Base-by-base conservation (phyloP, 2,888 invertebrate species). In the Heterodera filipjevi region DNA sequence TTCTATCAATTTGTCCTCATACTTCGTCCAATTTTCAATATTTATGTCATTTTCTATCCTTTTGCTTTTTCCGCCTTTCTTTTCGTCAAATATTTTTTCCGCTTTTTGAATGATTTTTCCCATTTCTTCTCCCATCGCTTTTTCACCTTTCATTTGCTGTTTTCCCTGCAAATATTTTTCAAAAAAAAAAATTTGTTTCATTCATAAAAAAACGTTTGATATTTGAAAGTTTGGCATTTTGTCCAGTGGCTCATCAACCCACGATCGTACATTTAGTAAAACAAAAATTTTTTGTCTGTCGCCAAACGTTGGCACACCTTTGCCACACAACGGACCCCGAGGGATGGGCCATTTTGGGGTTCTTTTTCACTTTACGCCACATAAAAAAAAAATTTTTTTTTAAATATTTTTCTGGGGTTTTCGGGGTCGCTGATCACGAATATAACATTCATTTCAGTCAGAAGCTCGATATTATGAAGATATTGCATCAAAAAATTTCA, bases 201-300 rank as follows among this genome's bases (percentile, higher is more conserved):
- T 59, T 59, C 27, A 59, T n/a, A 59, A 59, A 59, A 59, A 59
- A 22, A 27, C 27, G 22, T 27, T 27, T 27, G n/a, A 27, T 27
- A 59, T 27, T 59, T 59, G 59, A 59, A 59, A 27, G 59, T 59
- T 59, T 59, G 59, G 27, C 59, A 59, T 59, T 59, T 59, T 27
- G 27, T 30, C 59, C n/a, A 22, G 3, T 12, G n/a, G 59, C 27
- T 59, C 59, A n/a, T 59, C 59, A 27, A n/a, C 27, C n/a, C n/a
- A 27, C 59, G 59, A 2, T 59, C 59, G 27, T 59, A 59, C 19
- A 59, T 3, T 59, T 59, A 8, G 27, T 10, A 27, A 59, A 59
- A 59, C 59, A 59, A 59, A 59, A 27, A 59, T 6, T 59, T 59
- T 6, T 59, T n/a, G n/a, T n/a, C 10, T 12, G n/a, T 8, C 1